phyloP scores from a whole-genome alignment of 2,888 invertebrate species.

The Andrena chrysosceles region DNA sequence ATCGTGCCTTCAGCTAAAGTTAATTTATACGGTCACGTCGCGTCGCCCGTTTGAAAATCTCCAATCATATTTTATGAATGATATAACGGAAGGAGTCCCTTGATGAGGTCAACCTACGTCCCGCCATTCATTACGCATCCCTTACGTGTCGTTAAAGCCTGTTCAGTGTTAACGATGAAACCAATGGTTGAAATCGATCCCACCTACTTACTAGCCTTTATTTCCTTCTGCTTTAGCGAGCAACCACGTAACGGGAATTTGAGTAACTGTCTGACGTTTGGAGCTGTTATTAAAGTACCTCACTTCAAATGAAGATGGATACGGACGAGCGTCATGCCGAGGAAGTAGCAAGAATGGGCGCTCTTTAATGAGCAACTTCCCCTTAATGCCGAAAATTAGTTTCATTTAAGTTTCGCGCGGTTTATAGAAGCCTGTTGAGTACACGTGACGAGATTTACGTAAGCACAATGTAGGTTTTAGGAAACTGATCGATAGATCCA shows the following conservation, averaged over 20 bases:
- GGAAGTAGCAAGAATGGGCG: background rate
- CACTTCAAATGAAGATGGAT: slow-evolving; percentile 17
- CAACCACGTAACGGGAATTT: slow-evolving; percentile 6
- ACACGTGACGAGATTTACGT: too few relatives aligned
- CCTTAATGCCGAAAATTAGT: too few relatives aligned
- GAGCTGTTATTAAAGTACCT: slow-evolving; percentile 10
- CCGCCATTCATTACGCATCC: slow-evolving; percentile 19
- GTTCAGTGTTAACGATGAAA: background rate
- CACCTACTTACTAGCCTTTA: background rate
- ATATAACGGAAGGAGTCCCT: slow-evolving; percentile 22
- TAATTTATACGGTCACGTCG: slow-evolving; percentile 61
- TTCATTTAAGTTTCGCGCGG: too few relatives aligned
- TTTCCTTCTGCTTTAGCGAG: background rate
- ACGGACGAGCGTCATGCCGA: slow-evolving; percentile 13
- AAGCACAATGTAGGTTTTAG: too few relatives aligned
- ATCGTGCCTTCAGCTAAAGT: slow-evolving; percentile 49
- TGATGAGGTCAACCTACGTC: slow-evolving; percentile 17
- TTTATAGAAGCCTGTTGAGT: too few relatives aligned
- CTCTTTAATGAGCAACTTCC: background rate
- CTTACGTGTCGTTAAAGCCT: background rate
- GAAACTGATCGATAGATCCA: too few relatives aligned
- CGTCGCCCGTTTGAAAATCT: slow-evolving; percentile 30
- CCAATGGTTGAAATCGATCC: slow-evolving; percentile 3
- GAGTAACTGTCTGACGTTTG: slow-evolving; percentile 9
- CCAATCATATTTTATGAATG: slow-evolving; percentile 53